Evolutionary conservation across 2,888 invertebrate genomes (phyloP).

Genomic region (Lepidochrysops patricia): DNA sequence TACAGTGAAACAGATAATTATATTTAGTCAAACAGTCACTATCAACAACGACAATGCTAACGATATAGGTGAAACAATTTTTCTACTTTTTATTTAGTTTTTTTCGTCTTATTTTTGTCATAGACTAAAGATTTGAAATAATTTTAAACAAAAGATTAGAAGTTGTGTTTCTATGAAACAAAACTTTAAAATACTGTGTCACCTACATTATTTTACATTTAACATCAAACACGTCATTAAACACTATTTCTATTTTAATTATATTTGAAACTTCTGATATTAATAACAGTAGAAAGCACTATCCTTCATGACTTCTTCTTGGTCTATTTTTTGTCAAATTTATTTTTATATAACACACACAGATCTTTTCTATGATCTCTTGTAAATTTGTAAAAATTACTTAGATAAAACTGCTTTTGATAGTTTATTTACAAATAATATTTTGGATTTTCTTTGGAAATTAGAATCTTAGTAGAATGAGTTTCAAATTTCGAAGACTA

Average conservation of each 20-base stretch:
- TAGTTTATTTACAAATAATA: too few species aligned
- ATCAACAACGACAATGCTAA: conserved; percentile 1
- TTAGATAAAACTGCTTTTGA: too few species aligned
- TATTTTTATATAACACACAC: too few species aligned
- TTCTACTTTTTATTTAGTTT: not conserved
- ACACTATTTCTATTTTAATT: not conserved
- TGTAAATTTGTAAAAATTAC: too few species aligned
- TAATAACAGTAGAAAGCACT: not conserved
- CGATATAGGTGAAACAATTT: not conserved
- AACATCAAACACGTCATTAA: conserved; percentile 4
- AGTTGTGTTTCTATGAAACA: not conserved
- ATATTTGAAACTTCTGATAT: conserved; percentile 1
- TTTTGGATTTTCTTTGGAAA: too few species aligned
- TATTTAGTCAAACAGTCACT: not conserved
- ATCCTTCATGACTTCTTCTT: not conserved
- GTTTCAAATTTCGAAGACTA: too few species aligned
- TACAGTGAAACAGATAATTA: conserved; percentile 11
- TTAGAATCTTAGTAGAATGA: too few species aligned
- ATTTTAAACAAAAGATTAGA: not conserved
- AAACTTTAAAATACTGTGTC: not conserved
- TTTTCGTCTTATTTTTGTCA: not conserved
- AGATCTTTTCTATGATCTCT: too few species aligned
- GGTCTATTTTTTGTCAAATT: too few species aligned
- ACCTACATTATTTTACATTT: conserved; percentile 1
- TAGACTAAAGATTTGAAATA: not conserved